Conservation (phyloP, 2,113 vertebrate species). For the Cheirogaleus medius region DNA sequence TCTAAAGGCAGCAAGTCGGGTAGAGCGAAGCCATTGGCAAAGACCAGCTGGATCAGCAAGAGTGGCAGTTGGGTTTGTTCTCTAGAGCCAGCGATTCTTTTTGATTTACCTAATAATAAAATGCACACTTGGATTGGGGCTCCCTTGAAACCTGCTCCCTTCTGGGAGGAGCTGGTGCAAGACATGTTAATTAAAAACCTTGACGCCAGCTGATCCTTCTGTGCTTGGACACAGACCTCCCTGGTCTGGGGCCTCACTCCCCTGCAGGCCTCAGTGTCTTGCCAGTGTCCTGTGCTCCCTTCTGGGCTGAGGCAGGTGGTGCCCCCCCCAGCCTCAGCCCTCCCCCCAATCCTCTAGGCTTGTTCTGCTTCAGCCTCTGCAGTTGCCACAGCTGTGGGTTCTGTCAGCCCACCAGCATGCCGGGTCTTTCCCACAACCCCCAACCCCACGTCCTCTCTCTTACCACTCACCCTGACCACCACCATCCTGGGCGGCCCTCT, state of each 20-base stretch:
- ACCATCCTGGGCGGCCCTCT: background rate
- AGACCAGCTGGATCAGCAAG: background rate
- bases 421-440: background rate
- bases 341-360: too few species aligned
- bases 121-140: background rate
- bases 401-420: background rate
- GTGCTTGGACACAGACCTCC: background rate
- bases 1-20: background rate
- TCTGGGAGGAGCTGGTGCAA: background rate
- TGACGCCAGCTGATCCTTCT: background rate
- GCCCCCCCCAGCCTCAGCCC: background rate
- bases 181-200: background rate
- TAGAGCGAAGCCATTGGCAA: background rate
- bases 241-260: background rate
- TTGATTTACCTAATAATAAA: background rate
- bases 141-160: background rate
- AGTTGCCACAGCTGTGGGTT: background rate
- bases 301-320: background rate
- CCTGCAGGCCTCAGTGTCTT: background rate
- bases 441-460: background rate
- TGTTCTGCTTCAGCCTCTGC: accelerated
- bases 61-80: background rate
- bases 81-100: background rate
- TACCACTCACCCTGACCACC: background rate
- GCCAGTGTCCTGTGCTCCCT: too few species aligned